Evolutionary conservation across 2,797 vertebrate genomes (phyloP), one percentile per base, ranked within the genome.

Genomic region (Toxotes lorentzi): DNA sequence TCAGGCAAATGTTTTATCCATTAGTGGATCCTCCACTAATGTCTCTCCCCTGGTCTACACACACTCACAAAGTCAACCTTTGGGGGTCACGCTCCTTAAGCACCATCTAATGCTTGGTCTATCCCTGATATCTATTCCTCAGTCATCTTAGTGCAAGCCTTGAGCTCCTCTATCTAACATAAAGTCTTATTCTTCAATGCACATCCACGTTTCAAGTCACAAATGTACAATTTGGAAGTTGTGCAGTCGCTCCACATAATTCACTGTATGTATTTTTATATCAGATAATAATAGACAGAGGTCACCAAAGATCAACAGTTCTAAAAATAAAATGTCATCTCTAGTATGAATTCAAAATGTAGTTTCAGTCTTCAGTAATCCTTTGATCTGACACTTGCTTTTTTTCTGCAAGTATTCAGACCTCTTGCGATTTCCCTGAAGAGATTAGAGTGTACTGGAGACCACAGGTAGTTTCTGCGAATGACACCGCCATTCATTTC

Each of bases 401-500:
- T 88, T 88, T 12, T 61, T 79, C 59, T 76, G 51, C 48, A 57
- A 67, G 17, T 68, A 17, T 47, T 73, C 12, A 71, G 17, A 56
- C 38, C 34, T 21, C 45, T 27, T 50, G 17, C 5, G 27, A 16
- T 80, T 92, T 89, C 85, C 51, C 32, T 82, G 83, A 82, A 88
- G 70, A 83, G 71, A 70, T 70, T 12, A 57, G 19, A 68, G 27
- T 2, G 34, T 12, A 4, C 45, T 12, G 2, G 40, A 62, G 73
- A 86, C 79, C 83, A 73, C 78, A 80, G 47, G 27, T 69, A 30
- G 38, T 79, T 93, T 92, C 87, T 34, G 14, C 56, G 82, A 92
- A 91, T 74, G 58, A 67, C 74, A 45, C 73, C n/a, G 0, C 2
- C 8, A 8, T 60, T 76, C 38, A 76, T 60, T 91, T 91, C 89